Evolutionary conservation across 2,113 vertebrate genomes (phyloP).

Genomic region (Lepisosteus oculatus): DNA sequence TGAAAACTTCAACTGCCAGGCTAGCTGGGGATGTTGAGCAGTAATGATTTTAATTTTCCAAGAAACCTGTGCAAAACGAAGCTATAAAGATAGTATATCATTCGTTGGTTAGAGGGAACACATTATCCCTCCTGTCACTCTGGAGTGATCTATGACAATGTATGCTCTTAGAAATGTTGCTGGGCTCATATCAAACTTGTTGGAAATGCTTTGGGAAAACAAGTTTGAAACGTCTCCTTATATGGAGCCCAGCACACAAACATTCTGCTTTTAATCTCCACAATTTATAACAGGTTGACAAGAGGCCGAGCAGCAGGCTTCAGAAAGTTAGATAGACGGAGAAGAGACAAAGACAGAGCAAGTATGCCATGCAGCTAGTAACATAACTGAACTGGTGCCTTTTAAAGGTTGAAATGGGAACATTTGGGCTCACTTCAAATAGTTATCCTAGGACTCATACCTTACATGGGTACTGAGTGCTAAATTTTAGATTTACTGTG

Average conservation of each 20-base stretch:
- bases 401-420: no score
- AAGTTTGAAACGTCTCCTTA: background rate
- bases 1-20: no score
- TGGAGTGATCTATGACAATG: background rate
- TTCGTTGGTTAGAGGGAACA: background rate
- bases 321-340: no score
- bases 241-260: background rate
- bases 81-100: background rate
- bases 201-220: background rate
- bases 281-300: background rate
- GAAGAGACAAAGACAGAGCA: no score
- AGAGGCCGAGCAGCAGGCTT: background rate
- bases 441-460: background rate
- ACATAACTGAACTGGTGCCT: no score
- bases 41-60: background rate
- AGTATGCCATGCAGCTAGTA: no score
- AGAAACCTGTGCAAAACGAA: background rate
- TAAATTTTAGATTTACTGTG: no score
- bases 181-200: background rate
- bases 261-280: background rate
- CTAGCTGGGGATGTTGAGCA: no score
- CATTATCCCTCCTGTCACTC: conserved; percentile 1
- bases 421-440: background rate
- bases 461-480: no score
- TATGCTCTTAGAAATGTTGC: background rate